Base-by-base conservation (phyloP, 2,113 vertebrate species). In the Callionymus lyra region DNA sequence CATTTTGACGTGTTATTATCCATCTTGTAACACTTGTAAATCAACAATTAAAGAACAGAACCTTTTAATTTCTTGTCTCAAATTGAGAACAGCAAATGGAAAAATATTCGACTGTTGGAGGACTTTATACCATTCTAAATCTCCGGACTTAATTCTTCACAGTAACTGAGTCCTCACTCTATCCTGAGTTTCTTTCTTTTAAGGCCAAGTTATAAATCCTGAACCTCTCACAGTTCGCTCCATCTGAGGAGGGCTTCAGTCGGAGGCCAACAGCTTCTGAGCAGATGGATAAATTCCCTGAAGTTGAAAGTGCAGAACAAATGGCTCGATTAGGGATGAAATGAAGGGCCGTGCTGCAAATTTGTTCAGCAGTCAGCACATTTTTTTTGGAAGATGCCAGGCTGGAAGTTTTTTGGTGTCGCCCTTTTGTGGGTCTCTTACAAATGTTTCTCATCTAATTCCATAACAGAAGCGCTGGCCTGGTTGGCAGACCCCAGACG, bases 401-500 rank as follows among this genome's bases (percentile, higher is more conserved):
- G 40, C 44, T 27, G 4, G 12, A n/a, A 27, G 21, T 27, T 27
- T 27, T 27, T 27, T n/a, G n/a, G 72, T 53, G 37, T 38, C 47
- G 34, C n/a, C 68, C 54, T 43, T 64, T 45, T 61, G 64, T 35
- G 50, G 56, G 27, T 17, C 33, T 34, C n/a, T 51, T 56, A 68
- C 65, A 68, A 62, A 81, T 68, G 55, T 69, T 70, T 63, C 47
- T 49, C 42, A 31, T 50, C 44, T 68, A 44, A 46, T 70, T 66
- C 61, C 56, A 53, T 55, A 63, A 57, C 53, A 40, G 56, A 57
- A 47, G 45, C 41, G 9, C 13, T 50, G 53, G 63, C 53, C 65
- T 54, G 56, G 47, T 53, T 75, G 62, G 68, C 64, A 70, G 48
- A 50, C 38, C 2, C 63, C 60, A 56, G 61, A 78, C 41, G 57